Base-by-base conservation (phyloP, 2,888 invertebrate species). In the Cephus sareptanus region DNA sequence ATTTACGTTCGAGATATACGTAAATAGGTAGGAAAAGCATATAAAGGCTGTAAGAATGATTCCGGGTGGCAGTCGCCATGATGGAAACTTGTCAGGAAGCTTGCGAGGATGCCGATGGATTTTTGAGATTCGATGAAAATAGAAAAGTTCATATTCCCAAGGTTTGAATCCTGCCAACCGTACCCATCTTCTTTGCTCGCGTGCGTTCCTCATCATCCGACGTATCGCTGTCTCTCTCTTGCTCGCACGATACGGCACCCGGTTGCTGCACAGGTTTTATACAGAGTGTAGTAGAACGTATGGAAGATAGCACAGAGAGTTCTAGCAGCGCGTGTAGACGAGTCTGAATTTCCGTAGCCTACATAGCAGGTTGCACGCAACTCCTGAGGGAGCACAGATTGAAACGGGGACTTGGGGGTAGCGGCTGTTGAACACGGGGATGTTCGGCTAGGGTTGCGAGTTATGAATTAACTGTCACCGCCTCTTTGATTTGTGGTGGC, bases 381-480 rank as follows among this genome's bases (percentile, higher is more conserved):
- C 84, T 79, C 83, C 81, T 79, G 82, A 80, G 83, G 83, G 82
- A 79, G 81, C 76, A 80, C 81, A 86, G 84, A 87, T 87, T 87
- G 87, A 83, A 87, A 85, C 81, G 75, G 83, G 81, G 83, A 79
- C 74, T 71, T 33, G 31, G 74, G 79, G 75, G 71, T 35, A 77
- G 76, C 40, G 33, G 74, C 40, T 56, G 40, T 23, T 31, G 74
- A 70, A 73, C 69, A 78, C 69, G 81, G 79, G 76, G 77, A 78
- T 80, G 78, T 56, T 56, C 77, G 79, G 77, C 76, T 82, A 56
- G 81, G 82, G 82, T 84, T 82, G 82, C 87, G 82, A 85, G 87
- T 87, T 87, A 87, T 87, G 87, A 87, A 87, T 87, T 87, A 87
- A 87, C 87, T 87, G 87, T 87, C 87, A 87, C 83, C 83, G 79